Evolutionary conservation across 2,888 invertebrate genomes (phyloP).

Genomic region (Mythimna loreyi): DNA sequence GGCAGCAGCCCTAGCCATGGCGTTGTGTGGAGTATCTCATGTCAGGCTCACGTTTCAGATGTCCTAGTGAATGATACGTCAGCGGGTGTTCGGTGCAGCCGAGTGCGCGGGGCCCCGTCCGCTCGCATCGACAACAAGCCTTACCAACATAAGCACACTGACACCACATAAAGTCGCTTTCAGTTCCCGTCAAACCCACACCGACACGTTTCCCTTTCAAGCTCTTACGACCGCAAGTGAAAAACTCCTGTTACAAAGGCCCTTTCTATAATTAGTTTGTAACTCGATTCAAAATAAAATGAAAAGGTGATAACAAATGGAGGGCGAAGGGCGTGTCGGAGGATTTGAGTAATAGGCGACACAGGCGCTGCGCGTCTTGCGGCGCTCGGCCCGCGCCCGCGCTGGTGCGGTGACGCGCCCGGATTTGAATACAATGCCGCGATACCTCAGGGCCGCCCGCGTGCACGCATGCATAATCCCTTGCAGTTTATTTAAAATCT

Average conservation of each 20-base stretch:
- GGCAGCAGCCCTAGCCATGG: conserved; percentile 48
- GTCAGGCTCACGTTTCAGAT: conserved; percentile 58
- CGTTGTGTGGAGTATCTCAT: conserved; percentile 57
- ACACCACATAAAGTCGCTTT: conserved; percentile 37
- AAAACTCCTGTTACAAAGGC: conserved; percentile 18
- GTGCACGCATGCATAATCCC: conserved; percentile 86
- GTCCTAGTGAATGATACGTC: conserved; percentile 62
- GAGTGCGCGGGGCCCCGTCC: conserved; percentile 56
- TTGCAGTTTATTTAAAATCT: conserved; percentile 81
- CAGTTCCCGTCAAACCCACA: conserved; percentile 14
- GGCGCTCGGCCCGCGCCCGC: conserved; percentile 57
- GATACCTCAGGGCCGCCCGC: conserved; percentile 87
- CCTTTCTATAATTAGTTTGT: conserved; percentile 44
- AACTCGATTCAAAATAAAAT: conserved; percentile 55
- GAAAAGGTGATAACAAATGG: conserved; percentile 61
- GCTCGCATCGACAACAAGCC: conserved; percentile 46
- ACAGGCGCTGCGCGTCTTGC: conserved; percentile 68
- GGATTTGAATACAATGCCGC: conserved; percentile 90
- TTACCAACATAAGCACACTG: conserved; percentile 37
- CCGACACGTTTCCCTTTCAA: conserved; percentile 22
- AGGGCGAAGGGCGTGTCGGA: conserved; percentile 74
- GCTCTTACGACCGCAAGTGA: background rate
- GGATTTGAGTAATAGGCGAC: conserved; percentile 79
- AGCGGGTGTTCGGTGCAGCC: conserved; percentile 56
- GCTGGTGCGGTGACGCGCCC: conserved; percentile 73